phyloP scores from a whole-genome alignment of 2,113 vertebrate species.

The Acanthochromis polyacanthus region DNA sequence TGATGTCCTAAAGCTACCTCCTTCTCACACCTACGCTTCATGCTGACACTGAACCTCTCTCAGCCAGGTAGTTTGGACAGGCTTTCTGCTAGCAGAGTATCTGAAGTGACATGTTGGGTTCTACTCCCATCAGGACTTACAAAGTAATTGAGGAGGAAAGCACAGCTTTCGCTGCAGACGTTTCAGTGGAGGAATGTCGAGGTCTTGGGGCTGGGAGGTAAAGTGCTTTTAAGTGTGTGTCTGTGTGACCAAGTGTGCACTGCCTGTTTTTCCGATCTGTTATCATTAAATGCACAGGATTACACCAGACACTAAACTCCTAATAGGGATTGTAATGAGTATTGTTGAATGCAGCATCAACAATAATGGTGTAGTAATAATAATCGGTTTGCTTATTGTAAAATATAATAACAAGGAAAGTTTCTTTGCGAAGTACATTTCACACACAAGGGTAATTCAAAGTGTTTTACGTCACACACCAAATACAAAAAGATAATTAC shows the following conservation, averaged over 20 bases:
- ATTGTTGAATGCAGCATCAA: too few species aligned
- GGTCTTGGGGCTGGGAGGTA: not conserved
- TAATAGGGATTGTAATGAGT: too few species aligned
- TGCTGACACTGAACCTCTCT: constrained; percentile 26
- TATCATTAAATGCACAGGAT: not conserved
- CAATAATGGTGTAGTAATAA: too few species aligned
- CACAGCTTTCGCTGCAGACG: constrained; percentile 39
- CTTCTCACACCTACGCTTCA: constrained; percentile 19
- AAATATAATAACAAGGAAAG: too few species aligned
- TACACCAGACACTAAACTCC: too few species aligned
- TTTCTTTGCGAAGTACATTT: too few species aligned
- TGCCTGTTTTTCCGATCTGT: not conserved
- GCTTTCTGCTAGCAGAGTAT: constrained; percentile 33
- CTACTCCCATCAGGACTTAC: constrained; percentile 44
- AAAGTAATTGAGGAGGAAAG: constrained; percentile 52
- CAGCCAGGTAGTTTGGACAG: constrained; percentile 25
- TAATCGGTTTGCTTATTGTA: too few species aligned
- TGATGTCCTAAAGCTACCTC: constrained; percentile 29
- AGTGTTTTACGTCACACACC: too few species aligned
- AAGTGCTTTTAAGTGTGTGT: constrained; percentile 25
- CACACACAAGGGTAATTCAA: too few species aligned
- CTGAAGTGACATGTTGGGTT: constrained; percentile 49
- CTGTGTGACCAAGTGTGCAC: not conserved
- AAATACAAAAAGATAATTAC: too few species aligned
- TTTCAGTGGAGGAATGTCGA: constrained; percentile 63